Evolutionary conservation across 2,797 vertebrate species (phyloP).

Genomic region (Notoglanidium macrostoma): DNA sequence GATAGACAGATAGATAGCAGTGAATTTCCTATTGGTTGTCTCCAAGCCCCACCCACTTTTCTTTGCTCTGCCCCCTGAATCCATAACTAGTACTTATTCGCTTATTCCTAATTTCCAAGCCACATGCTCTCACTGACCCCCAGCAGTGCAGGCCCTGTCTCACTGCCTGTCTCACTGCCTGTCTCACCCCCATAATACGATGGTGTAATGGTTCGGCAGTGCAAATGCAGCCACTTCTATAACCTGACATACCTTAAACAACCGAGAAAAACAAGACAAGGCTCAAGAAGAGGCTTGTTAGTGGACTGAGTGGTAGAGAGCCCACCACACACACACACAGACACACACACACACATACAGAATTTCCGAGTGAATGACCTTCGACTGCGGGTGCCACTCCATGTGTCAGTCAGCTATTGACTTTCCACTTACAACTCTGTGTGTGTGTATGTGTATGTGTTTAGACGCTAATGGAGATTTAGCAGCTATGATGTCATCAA

Average conservation of each 20-base stretch:
- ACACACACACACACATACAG: conserved; percentile 67
- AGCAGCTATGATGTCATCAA: conserved; percentile 7
- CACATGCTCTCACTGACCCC: neutral
- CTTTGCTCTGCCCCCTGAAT: neutral
- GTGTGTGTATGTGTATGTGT: conserved; percentile 11
- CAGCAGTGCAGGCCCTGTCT: neutral
- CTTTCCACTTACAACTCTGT: conserved; percentile 93
- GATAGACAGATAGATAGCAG: neutral
- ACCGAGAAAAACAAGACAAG: neutral
- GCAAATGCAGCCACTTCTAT: neutral
- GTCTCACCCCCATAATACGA: too few species aligned
- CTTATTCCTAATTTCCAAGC: neutral
- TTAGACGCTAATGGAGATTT: conserved; percentile 10
- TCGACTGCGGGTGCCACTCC: conserved; percentile 82
- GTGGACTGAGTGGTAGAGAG: neutral
- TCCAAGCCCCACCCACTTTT: neutral
- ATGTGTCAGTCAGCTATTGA: conserved; percentile 95
- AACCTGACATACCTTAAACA: neutral
- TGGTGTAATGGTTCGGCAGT: neutral
- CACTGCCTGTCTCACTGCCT: neutral
- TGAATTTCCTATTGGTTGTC: neutral
- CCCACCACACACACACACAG: neutral
- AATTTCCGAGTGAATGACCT: conserved; percentile 77
- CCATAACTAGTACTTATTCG: neutral
- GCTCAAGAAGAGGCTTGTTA: conserved; percentile 1